A percentile compares a stretch with the other conserved stretches of the same genome.
These are phyloP conservation scores for Machimus atricapillus DNA, from an alignment of 2,888 invertebrate genomes.

Conservation along the genomic window DNA sequence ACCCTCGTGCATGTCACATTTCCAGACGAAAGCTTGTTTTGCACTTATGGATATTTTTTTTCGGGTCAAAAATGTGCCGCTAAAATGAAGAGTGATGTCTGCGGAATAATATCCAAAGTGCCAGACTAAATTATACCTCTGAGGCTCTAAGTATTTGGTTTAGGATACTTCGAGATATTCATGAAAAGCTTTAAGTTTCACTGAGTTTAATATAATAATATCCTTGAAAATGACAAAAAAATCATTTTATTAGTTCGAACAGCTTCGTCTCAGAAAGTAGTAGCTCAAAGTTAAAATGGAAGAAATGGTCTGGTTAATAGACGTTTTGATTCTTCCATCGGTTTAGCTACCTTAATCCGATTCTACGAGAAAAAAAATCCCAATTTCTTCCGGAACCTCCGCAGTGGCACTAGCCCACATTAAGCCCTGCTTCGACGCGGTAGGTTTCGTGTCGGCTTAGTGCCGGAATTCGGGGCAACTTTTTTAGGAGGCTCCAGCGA, in stretches of 20 bases:
- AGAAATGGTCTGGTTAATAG: not conserved
- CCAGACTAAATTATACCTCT: not conserved
- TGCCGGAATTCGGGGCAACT: not conserved
- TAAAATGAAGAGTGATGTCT: not conserved
- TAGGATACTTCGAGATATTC: not conserved
- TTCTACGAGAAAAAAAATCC: not conserved
- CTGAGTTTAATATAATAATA: no score
- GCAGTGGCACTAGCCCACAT: not conserved
- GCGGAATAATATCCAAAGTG: not conserved
- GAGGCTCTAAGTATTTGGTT: not conserved
- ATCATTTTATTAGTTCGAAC: not conserved
- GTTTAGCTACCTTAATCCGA: not conserved
- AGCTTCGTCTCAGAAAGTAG: not conserved
- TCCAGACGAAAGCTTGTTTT: not conserved
- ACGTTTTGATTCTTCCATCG: not conserved
- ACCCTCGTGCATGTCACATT: not conserved
- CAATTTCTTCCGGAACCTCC: not conserved
- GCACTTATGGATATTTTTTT: not conserved
- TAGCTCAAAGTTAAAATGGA: not conserved
- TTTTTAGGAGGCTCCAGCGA: not conserved
- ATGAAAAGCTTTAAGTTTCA: no score
- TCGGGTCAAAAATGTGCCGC: not conserved
- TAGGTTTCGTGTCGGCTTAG: conserved; percentile 1
- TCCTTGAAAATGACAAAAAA: not conserved
- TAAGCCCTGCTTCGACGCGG: not conserved